Evolutionary conservation across 2,113 vertebrate genomes (phyloP).

Genomic region (Lates calcarifer): DNA sequence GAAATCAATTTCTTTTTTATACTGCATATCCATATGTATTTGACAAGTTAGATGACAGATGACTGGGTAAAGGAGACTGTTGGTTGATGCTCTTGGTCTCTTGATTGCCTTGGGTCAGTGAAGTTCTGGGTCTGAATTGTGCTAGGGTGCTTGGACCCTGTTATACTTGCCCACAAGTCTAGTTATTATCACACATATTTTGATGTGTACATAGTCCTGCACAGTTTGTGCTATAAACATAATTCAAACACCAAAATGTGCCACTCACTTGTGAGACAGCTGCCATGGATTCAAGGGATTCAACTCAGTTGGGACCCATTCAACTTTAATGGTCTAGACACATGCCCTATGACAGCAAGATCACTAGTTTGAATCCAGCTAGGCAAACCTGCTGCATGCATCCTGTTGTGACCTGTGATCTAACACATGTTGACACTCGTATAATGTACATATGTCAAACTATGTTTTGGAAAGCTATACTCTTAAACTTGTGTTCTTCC

Average conservation of each 20-base stretch:
- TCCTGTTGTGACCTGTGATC: not conserved
- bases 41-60: no score
- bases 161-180: not conserved
- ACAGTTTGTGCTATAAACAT: no score
- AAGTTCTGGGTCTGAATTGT: not conserved
- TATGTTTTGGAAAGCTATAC: not conserved
- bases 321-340: not conserved
- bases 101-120: not conserved
- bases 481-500: conserved; percentile 26
- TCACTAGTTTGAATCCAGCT: not conserved
- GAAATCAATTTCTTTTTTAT: no score
- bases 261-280: not conserved
- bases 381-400: not conserved
- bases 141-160: not conserved
- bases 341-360: not conserved
- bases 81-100: not conserved
- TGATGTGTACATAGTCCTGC: no score
- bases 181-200: not conserved
- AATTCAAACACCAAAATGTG: not conserved
- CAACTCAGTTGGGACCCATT: not conserved
- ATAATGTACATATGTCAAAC: not conserved
- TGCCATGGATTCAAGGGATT: not conserved
- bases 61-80: no score
- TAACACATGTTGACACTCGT: not conserved
- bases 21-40: no score